Base-by-base conservation (phyloP, 2,888 invertebrate genomes). In the Nomada lathburiana region DNA sequence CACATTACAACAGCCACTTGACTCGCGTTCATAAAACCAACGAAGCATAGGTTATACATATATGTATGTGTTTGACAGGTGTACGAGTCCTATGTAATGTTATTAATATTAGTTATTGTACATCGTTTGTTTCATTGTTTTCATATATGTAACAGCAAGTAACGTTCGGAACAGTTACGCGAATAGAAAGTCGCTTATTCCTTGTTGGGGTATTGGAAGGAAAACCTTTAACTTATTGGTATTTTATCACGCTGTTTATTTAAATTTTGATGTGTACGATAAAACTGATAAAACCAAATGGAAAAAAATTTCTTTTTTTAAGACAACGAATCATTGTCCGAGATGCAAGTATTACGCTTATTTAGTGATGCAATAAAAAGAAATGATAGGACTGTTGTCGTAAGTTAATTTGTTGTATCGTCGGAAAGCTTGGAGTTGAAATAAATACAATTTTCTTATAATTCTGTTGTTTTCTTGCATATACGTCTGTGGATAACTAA, bases 31-130 rank as follows among this genome's bases (percentile, higher is more conserved):
- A n/a, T 16, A 26, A 36, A 36, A 73, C 42, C 73, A 53, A 69
- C 18, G n/a, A 16, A 23, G n/a, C 57, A 23, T 20, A 60, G 52
- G n/a, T 74, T 65, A 13, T 44, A 68, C 36, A 36, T 36, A 36
- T 7, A 36, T 36, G 36, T 36, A 36, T 36, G 9, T 50, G 26
- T 64, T 73, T 82, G 74, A 80, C 70, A 79, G 70, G 69, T 71
- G 64, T 52, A 67, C 18, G 36, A 65, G 26, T 60, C 68, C 16
- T 55, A 36, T 36, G 7, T 7, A 36, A 7, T 36, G 16, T 36
- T 26, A 63, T 50, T 44, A 29, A 50, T 53, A 18, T 47, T 59
- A 50, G 47, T 47, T 10, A 0, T 62, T 52, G 50, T 29, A 59
- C 50, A 36, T 18, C 18, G 7, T 55, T 18, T n/a, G 2, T 50